Percentiles rank a stretch among this genome's conserved stretches.
These are phyloP conservation scores for Phacellophora camtschatica DNA, from an alignment of 30 jellyfish, hydroid and myxozoan species.

Conservation along the genomic window DNA sequence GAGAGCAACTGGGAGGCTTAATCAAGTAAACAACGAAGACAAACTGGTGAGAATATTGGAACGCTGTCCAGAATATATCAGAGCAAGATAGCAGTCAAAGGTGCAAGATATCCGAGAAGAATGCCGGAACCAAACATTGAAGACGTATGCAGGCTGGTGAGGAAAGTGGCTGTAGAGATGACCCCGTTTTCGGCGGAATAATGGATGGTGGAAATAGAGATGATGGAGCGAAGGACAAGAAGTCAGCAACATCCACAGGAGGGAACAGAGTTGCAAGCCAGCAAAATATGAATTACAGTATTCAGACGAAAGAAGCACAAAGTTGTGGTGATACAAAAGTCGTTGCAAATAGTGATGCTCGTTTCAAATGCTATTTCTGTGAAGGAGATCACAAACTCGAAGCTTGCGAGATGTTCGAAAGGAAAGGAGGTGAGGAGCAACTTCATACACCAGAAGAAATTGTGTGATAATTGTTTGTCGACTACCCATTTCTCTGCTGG, in stretches of 20 bases:
- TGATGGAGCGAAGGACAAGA: slow-evolving; percentile 21
- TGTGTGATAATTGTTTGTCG: slow-evolving; percentile 54
- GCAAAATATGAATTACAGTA: slow-evolving; percentile 33
- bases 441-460: slow-evolving; percentile 29
- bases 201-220: slow-evolving; percentile 30
- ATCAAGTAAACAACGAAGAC: slow-evolving; percentile 48
- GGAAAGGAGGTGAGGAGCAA: slow-evolving; percentile 5
- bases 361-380: slow-evolving; percentile 32
- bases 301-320: slow-evolving; percentile 7
- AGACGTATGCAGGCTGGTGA: slow-evolving; percentile 36
- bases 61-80: slow-evolving; percentile 66
- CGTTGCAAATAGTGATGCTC: background rate
- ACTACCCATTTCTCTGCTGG: slow-evolving; percentile 26
- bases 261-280: slow-evolving; percentile 28
- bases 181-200: slow-evolving; percentile 48
- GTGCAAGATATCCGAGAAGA: slow-evolving; percentile 39
- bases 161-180: slow-evolving; percentile 43
- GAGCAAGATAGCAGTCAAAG: slow-evolving; percentile 46
- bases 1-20: slow-evolving; percentile 57
- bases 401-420: slow-evolving; percentile 10
- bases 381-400: slow-evolving; percentile 41
- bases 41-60: slow-evolving; percentile 42
- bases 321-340: background rate
- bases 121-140: slow-evolving; percentile 40
- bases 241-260: slow-evolving; percentile 7